Conservation (phyloP, 2,113 vertebrate genomes). For the Trichomycterus rosablanca region DNA sequence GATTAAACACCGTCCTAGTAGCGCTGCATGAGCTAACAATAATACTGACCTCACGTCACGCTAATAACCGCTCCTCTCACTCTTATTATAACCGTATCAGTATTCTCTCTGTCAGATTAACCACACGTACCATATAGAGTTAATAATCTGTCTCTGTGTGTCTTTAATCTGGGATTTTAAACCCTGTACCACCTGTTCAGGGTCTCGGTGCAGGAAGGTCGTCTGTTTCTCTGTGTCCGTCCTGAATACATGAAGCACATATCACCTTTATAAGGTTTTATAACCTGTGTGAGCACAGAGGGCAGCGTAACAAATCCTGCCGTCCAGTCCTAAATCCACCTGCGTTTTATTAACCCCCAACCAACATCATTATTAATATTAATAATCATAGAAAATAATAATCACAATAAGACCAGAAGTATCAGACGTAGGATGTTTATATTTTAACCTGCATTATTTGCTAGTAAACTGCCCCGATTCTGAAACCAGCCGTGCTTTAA, state of each 20-base stretch:
- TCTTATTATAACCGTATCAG: conserved; percentile 32
- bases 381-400: too few relatives aligned
- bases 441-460: not conserved
- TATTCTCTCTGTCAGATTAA: conserved; percentile 46
- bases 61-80: conserved; percentile 47
- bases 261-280: not conserved
- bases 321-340: too few relatives aligned
- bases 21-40: conserved; percentile 62
- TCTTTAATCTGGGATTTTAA: conserved; percentile 42
- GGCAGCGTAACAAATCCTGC: not conserved
- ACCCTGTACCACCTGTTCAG: conserved; percentile 39
- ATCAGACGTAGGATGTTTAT: too few relatives aligned
- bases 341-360: too few relatives aligned
- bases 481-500: not conserved
- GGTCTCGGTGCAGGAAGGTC: conserved; percentile 36
- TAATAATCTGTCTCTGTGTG: conserved; percentile 38
- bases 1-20: conserved; percentile 50
- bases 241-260: conserved; percentile 6
- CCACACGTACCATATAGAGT: conserved; percentile 51
- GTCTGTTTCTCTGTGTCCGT: conserved; percentile 26
- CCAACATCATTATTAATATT: too few relatives aligned
- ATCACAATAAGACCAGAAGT: too few relatives aligned
- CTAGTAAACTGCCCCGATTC: conserved; percentile 26
- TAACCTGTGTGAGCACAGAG: not conserved
- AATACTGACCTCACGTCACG: conserved; percentile 48